These are phyloP conservation scores for Celastrina argiolus DNA, from an alignment of 2,888 invertebrate species.

Conservation along the genomic window DNA sequence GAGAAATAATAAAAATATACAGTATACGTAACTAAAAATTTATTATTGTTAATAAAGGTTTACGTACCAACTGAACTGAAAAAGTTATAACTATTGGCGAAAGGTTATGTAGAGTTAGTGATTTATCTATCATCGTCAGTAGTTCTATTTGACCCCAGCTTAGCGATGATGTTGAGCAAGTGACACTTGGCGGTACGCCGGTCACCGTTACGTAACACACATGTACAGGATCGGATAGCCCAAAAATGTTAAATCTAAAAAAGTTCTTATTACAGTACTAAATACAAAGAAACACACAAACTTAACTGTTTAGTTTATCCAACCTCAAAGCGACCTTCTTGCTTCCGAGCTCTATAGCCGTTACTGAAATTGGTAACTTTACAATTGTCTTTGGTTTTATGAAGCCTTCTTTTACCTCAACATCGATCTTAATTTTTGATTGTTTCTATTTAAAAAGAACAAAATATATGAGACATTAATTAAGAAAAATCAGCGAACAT, in stretches of 20 bases:
- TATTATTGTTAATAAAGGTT: conserved; percentile 5
- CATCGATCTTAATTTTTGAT: conserved; percentile 48
- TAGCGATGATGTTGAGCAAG: conserved; percentile 76
- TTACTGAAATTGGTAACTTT: conserved; percentile 62
- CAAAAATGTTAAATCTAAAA: conserved; percentile 59
- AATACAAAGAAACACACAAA: neutral
- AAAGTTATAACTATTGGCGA: conserved; percentile 82
- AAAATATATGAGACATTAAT: neutral
- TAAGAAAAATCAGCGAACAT: neutral
- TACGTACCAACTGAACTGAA: conserved; percentile 68
- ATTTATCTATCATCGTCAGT: conserved; percentile 67
- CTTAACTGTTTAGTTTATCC: conserved; percentile 19
- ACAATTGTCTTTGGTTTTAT: conserved; percentile 65
- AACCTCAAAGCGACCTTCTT: conserved; percentile 61
- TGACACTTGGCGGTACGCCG: conserved; percentile 83
- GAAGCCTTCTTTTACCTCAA: conserved; percentile 54
- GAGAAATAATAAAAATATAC: neutral
- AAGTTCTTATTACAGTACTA: neutral
- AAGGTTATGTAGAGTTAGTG: conserved; percentile 80
- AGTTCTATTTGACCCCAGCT: conserved; percentile 81
- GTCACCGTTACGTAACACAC: conserved; percentile 72
- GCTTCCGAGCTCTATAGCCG: conserved; percentile 61
- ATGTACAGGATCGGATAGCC: conserved; percentile 55
- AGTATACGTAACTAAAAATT: neutral
- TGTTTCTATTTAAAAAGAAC: conserved; percentile 38